Evolutionary conservation across 2,113 vertebrate species (phyloP).

Genomic region (Corythoichthys intestinalis): DNA sequence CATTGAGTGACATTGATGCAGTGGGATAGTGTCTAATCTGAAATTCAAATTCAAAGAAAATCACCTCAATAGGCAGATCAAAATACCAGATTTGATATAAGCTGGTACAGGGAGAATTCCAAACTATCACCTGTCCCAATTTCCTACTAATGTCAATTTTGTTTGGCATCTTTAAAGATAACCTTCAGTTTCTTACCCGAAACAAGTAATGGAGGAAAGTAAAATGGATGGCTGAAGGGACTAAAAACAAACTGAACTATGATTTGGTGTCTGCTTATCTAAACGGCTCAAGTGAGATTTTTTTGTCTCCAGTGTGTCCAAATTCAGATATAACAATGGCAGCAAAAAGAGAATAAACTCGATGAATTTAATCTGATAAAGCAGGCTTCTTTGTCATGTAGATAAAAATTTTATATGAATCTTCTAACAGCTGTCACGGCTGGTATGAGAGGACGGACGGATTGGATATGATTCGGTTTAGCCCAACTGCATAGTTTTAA

Average conservation of each 20-base stretch:
- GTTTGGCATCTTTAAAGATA: background rate
- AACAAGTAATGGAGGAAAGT: background rate
- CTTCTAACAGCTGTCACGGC: too few relatives aligned
- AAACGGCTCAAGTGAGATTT: background rate
- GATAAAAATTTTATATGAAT: background rate
- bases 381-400: background rate
- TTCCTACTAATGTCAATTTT: background rate
- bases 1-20: conserved; percentile 20
- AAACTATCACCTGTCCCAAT: conserved; percentile 22
- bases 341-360: background rate
- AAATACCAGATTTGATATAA: conserved; percentile 26
- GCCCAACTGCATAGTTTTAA: too few relatives aligned
- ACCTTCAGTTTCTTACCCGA: background rate
- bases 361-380: background rate
- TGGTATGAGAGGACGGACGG: too few relatives aligned
- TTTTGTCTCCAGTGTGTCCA: background rate
- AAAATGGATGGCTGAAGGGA: background rate
- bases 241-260: background rate
- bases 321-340: background rate
- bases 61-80: conserved; percentile 33
- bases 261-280: background rate
- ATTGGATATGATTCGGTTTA: too few relatives aligned
- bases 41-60: conserved; percentile 43
- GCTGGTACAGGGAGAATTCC: conserved; percentile 17
- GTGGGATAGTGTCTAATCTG: conserved; percentile 28